A percentile compares a stretch with the other conserved stretches of the same genome.
phyloP scores from a whole-genome alignment of 2,113 vertebrate genomes.

The Anarrhichthys ocellatus region DNA sequence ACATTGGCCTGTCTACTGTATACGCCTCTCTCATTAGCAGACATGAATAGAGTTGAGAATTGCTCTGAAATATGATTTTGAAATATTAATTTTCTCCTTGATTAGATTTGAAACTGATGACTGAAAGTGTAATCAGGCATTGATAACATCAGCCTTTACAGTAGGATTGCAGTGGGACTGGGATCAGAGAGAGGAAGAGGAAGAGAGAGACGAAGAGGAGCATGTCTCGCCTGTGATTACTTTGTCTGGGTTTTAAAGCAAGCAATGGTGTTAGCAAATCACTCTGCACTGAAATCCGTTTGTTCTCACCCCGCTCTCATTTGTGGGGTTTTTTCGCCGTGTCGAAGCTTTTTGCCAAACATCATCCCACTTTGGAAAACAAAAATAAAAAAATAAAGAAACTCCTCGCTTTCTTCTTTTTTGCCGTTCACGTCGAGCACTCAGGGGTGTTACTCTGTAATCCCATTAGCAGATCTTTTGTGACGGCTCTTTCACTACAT shows the following conservation, averaged over 20 bases:
- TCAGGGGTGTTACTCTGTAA: conserved; percentile 55
- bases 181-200: conserved; percentile 6
- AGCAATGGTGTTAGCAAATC: conserved; percentile 30
- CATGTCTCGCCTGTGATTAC: conserved; percentile 6
- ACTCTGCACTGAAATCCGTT: conserved; percentile 11
- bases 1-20: conserved; percentile 49
- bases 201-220: neutral
- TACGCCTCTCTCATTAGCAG: conserved; percentile 68
- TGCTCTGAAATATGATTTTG: conserved; percentile 66
- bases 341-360: conserved; percentile 55
- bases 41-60: conserved; percentile 60
- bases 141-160: conserved; percentile 64
- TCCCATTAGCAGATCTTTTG: conserved; percentile 68
- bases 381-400: conserved; percentile 9
- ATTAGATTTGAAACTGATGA: conserved; percentile 77
- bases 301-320: conserved; percentile 11
- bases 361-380: conserved; percentile 29
- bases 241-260: conserved; percentile 13
- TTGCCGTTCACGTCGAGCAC: conserved; percentile 30
- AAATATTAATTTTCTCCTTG: conserved; percentile 79
- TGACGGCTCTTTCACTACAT: conserved; percentile 58
- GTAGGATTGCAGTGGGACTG: conserved; percentile 13
- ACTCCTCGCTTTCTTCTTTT: conserved; percentile 4
- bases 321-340: neutral
- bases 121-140: conserved; percentile 73